Evolutionary conservation across 1,140 invertebrate genomes (phyloP).

Genomic region (Caenorhabditis tropicalis): DNA sequence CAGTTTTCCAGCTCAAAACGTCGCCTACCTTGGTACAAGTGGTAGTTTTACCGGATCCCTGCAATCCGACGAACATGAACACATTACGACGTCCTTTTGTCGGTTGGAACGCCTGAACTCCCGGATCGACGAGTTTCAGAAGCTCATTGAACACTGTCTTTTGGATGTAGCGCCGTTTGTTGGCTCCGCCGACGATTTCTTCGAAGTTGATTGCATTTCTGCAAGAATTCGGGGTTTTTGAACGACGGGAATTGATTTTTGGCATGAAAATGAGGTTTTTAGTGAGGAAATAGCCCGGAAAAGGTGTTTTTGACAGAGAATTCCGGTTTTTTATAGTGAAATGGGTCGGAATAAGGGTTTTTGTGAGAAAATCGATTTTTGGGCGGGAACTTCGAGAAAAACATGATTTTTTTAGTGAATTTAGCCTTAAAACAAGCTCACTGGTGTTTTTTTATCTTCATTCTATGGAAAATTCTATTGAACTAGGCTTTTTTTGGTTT

Average conservation of each 20-base stretch:
- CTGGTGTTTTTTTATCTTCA: too few relatives aligned
- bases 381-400: not conserved
- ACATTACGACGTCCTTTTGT: conserved; percentile 92
- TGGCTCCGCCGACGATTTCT: conserved; percentile 98
- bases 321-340: not conserved
- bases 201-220: conserved; percentile 83
- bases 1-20: not conserved
- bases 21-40: conserved; percentile 88
- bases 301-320: not conserved
- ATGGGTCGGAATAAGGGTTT: not conserved
- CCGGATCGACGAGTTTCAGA: conserved; percentile 96
- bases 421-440: too few relatives aligned
- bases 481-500: too few relatives aligned
- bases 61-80: conserved; percentile 99
- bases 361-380: not conserved
- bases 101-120: conserved; percentile 94
- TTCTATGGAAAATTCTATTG: not conserved
- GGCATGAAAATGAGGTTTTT: too few relatives aligned
- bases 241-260: too few relatives aligned
- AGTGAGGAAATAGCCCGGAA: not conserved
- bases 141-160: conserved; percentile 98
- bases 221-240: not conserved
- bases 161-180: conserved; percentile 97
- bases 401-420: too few relatives aligned
- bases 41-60: conserved; percentile 97